phyloP scores from a whole-genome alignment of 2,113 vertebrate genomes.

The Catagonus wagneri region DNA sequence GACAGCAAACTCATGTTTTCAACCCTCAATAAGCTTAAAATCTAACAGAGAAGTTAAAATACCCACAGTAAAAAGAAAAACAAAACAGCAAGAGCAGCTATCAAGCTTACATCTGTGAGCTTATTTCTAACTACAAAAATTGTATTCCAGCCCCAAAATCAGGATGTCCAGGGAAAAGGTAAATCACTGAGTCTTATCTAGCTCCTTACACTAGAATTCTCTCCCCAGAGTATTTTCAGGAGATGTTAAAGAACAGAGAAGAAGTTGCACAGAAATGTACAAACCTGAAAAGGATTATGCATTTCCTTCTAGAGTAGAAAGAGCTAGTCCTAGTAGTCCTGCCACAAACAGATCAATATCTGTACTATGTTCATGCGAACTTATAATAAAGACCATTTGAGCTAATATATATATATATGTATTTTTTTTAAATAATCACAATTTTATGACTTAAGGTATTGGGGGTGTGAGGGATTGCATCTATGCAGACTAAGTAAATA shows the following conservation, averaged over 20 bases:
- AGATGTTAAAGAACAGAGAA: neutral
- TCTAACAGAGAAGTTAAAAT: neutral
- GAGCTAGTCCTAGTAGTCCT: neutral
- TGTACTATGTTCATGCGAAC: neutral
- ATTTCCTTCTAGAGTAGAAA: neutral
- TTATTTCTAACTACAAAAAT: neutral
- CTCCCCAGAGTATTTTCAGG: neutral
- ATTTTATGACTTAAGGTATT: neutral
- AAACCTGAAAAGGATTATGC: neutral
- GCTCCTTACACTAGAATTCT: neutral
- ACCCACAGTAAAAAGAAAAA: neutral
- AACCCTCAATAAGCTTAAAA: neutral
- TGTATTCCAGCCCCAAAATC: neutral
- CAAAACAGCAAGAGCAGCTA: neutral
- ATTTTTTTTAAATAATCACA: neutral
- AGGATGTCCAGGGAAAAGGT: neutral
- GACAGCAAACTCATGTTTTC: neutral
- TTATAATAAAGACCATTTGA: neutral
- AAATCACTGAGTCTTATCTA: neutral
- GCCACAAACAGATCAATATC: neutral
- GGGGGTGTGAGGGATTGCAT: neutral
- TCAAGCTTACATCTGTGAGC: conserved; percentile 17
- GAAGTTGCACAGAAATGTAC: neutral
- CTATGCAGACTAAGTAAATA: neutral
- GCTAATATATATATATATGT: neutral